Conservation (phyloP, 1,140 invertebrate genomes). For the Grapholita molesta region DNA sequence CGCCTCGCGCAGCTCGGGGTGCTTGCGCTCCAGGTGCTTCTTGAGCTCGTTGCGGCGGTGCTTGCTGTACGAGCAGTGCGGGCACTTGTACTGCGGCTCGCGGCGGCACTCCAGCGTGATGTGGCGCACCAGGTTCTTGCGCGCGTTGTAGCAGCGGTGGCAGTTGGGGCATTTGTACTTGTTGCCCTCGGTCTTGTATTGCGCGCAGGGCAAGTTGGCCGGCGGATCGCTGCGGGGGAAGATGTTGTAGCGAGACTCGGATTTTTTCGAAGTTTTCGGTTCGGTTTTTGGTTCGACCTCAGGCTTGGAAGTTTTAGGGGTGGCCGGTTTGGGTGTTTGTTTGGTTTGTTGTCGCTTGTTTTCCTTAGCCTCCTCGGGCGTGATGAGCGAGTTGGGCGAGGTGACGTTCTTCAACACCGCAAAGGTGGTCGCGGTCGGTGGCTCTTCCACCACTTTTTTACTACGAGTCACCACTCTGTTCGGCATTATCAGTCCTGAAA, state of each 20-base stretch:
- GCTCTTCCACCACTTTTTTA: slow-evolving; percentile 60
- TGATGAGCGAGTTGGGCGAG: slow-evolving; percentile 15
- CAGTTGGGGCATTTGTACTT: slow-evolving; percentile 75
- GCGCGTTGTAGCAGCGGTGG: slow-evolving; percentile 79
- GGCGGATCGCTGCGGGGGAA: slow-evolving; percentile 39
- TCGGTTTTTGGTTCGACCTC: slow-evolving; percentile 10
- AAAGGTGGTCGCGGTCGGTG: slow-evolving; percentile 41
- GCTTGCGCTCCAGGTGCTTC: slow-evolving; percentile 78
- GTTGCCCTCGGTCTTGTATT: slow-evolving; percentile 65
- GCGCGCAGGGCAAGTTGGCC: slow-evolving; percentile 52
- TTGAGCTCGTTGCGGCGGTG: slow-evolving; percentile 78
- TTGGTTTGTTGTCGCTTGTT: slow-evolving; percentile 39
- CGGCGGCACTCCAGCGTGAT: slow-evolving; percentile 83
- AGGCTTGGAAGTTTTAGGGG: background rate
- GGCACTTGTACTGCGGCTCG: slow-evolving; percentile 83
- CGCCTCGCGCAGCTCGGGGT: slow-evolving; percentile 42
- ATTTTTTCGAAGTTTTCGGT: slow-evolving; percentile 7
- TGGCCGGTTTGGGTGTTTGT: background rate
- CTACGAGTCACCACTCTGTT: slow-evolving; percentile 63
- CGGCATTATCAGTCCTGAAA: slow-evolving; percentile 56
- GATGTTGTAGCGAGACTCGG: slow-evolving; percentile 43
- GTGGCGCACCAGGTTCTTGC: slow-evolving; percentile 82
- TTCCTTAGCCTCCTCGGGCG: slow-evolving; percentile 46
- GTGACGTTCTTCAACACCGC: slow-evolving; percentile 62
- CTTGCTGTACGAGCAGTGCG: slow-evolving; percentile 78